These are phyloP conservation scores for Gasteruption jaculator DNA, from an alignment of 2,888 invertebrate genomes.

Conservation along the genomic window DNA sequence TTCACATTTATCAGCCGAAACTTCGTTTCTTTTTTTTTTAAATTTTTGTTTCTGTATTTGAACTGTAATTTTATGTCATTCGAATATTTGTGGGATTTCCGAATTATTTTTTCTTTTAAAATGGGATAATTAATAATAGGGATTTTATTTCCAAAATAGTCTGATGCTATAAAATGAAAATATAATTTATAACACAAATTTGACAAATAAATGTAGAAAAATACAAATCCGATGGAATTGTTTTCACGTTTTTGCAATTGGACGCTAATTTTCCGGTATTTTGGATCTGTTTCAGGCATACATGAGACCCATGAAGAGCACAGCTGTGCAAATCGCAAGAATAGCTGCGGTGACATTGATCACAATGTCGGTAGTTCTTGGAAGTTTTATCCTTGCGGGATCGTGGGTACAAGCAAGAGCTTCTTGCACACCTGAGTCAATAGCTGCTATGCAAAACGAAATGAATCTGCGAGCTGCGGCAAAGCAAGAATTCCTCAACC, in stretches of 20 bases:
- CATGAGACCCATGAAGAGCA: constrained; percentile 61
- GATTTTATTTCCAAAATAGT: background rate
- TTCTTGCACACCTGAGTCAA: constrained; percentile 58
- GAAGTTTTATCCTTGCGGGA: constrained; percentile 77
- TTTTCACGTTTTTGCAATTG: constrained; percentile 1
- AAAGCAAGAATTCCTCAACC: constrained; percentile 56
- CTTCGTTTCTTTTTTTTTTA: no score
- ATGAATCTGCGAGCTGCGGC: constrained; percentile 61
- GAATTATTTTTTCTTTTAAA: no score
- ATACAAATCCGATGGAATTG: background rate
- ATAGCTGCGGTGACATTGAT: constrained; percentile 81
- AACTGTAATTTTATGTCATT: no score
- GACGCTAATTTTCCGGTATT: no score
- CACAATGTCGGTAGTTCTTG: constrained; percentile 74
- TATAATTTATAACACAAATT: no score
- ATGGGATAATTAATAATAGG: no score
- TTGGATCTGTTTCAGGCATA: constrained; percentile 86
- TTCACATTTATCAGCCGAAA: no score
- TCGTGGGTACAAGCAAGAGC: constrained; percentile 79
- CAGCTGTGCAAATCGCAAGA: constrained; percentile 81
- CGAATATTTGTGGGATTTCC: no score
- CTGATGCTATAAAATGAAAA: no score
- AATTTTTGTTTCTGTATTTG: no score
- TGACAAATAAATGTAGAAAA: background rate
- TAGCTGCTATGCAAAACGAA: constrained; percentile 44